Evolutionary conservation across 1,140 invertebrate genomes (phyloP).

Genomic region (Pogonomyrmex californicus): DNA sequence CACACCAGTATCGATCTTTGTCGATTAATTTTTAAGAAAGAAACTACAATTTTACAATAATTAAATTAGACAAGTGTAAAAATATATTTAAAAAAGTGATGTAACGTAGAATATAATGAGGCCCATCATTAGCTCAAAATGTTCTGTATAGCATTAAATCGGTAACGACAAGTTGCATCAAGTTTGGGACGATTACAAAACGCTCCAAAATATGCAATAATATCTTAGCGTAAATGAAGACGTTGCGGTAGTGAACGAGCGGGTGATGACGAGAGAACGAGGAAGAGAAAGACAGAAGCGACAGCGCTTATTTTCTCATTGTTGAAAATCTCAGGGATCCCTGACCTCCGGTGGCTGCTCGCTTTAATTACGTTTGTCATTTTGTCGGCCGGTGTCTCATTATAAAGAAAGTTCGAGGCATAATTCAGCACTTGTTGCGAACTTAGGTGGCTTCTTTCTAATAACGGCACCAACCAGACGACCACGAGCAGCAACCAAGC

Average conservation of each 20-base stretch:
- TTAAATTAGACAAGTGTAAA: slow-evolving; percentile 1
- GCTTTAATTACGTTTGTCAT: slow-evolving; percentile 85
- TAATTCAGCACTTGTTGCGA: slow-evolving; percentile 79
- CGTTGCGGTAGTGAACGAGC: slow-evolving; percentile 11
- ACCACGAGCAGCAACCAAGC: slow-evolving; percentile 60
- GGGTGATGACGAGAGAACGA: slow-evolving; percentile 56
- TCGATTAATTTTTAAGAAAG: neutral
- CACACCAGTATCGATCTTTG: neutral
- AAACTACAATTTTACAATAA: neutral
- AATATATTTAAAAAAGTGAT: neutral
- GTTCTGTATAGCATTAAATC: slow-evolving; percentile 15
- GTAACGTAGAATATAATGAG: neutral
- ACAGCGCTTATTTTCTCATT: slow-evolving; percentile 74
- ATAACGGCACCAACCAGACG: slow-evolving; percentile 84
- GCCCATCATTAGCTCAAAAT: neutral
- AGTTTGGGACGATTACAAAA: neutral
- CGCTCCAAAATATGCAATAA: slow-evolving; percentile 10
- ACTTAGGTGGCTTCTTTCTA: slow-evolving; percentile 84
- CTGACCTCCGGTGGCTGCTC: slow-evolving; percentile 77
- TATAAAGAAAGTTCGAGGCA: slow-evolving; percentile 84
- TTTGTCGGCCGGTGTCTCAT: slow-evolving; percentile 83
- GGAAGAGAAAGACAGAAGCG: slow-evolving; percentile 60
- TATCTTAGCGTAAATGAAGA: slow-evolving; percentile 47
- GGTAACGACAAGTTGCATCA: neutral
- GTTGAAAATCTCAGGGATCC: slow-evolving; percentile 77